phyloP scores from a whole-genome alignment of 2,113 vertebrate genomes.

The Acinonyx jubatus region DNA sequence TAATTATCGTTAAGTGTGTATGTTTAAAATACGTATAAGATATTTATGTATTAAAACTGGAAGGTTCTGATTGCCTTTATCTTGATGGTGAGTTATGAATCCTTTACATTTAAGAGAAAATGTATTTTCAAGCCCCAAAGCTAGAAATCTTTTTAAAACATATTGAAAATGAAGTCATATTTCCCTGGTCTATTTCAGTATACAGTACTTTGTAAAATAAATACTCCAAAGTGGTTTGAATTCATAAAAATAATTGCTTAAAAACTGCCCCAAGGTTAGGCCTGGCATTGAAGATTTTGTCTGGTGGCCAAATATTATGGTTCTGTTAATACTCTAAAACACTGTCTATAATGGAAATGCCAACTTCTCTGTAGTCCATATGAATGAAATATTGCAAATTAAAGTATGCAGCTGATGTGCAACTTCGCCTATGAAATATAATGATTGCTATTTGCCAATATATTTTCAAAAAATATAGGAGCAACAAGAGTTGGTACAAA shows the following conservation, averaged over 20 bases:
- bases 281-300: slow-evolving; percentile 59
- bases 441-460: slow-evolving; percentile 58
- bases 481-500: slow-evolving; percentile 43
- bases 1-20: slow-evolving; percentile 61
- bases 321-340: slow-evolving; percentile 74
- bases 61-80: slow-evolving; percentile 55
- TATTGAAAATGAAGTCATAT: slow-evolving; percentile 67
- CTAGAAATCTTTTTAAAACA: slow-evolving; percentile 70
- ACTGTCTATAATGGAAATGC: slow-evolving; percentile 58
- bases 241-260: slow-evolving; percentile 70
- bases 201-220: slow-evolving; percentile 72
- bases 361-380: slow-evolving; percentile 41
- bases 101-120: slow-evolving; percentile 58
- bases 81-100: slow-evolving; percentile 66
- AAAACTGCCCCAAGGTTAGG: slow-evolving; percentile 54
- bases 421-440: slow-evolving; percentile 74
- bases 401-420: slow-evolving; percentile 73
- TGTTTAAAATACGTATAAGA: slow-evolving; percentile 56
- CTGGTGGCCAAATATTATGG: slow-evolving; percentile 63
- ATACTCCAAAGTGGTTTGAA: slow-evolving; percentile 66
- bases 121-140: slow-evolving; percentile 67
- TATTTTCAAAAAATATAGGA: slow-evolving; percentile 49
- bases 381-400: slow-evolving; percentile 72
- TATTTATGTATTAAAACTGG: slow-evolving; percentile 60
- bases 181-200: slow-evolving; percentile 53